A percentile compares a stretch with the other conserved stretches of the same genome.
Evolutionary conservation across 2,113 vertebrate species (phyloP).

Genomic region (Elgaria multicarinata): DNA sequence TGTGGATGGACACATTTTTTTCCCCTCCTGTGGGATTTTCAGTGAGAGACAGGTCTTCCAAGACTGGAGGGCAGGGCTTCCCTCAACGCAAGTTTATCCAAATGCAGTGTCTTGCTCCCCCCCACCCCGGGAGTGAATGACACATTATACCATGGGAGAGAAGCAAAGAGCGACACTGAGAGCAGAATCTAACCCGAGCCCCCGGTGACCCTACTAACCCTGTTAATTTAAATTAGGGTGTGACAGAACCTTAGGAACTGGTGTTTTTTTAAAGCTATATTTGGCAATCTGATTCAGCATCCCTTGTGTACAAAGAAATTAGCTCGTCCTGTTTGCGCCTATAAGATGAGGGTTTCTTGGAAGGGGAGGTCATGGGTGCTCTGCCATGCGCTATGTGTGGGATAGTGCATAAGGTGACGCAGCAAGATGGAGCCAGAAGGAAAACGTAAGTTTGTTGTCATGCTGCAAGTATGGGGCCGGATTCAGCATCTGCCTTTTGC

Average conservation of each 20-base stretch:
- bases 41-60: neutral
- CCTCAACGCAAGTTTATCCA: no score
- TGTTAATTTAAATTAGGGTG: neutral
- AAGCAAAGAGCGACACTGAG: neutral
- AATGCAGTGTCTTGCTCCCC: neutral
- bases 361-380: no score
- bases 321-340: neutral
- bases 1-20: neutral
- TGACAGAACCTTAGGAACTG: neutral
- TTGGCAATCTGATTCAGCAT: neutral
- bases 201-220: neutral
- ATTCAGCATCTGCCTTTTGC: no score
- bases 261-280: no score
- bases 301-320: neutral
- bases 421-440: neutral
- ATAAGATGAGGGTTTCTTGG: no score
- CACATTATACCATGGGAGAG: neutral
- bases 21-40: neutral
- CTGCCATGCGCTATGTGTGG: neutral
- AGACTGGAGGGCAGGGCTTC: neutral
- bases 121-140: neutral
- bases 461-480: neutral
- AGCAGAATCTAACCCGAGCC: neutral
- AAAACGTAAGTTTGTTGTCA: neutral
- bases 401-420: neutral